Evolutionary conservation across 2,888 invertebrate species (phyloP), one percentile per base, ranked within the genome.

Genomic region (Drosophila affinis): DNA sequence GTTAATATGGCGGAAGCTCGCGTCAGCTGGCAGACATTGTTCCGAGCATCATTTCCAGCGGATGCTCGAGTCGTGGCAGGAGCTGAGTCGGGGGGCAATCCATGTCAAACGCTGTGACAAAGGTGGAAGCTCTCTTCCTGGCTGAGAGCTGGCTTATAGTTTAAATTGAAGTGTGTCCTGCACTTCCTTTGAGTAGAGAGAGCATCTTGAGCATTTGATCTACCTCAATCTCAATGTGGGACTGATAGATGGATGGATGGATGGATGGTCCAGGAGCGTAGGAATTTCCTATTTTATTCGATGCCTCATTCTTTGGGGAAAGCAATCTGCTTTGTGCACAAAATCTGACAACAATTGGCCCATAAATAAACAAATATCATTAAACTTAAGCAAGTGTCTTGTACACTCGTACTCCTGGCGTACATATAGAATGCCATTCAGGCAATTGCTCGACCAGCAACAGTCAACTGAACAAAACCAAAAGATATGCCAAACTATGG

Each of bases 51-150:
- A 71, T 76, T 80, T 80, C 78, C 86, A 62, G 55, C 74, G 75
- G 71, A 84, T 74, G 68, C 54, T 76, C 48, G 56, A n/a, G 44
- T 3, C 7, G 57, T 21, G 21, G 9, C 44, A 5, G 29, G 44
- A 17, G 55, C 32, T 44, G 29, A 29, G 29, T 9, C 29, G 29
- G 29, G 29, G 64, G 58, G 56, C 57, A 49, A 62, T 51, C 51
- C 72, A 71, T 84, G 84, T 84, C 87, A 81, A 81, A 68, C 73
- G 62, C 64, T 77, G 71, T 74, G 77, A 79, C 85, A 83, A 85
- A 84, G 87, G 87, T 84, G 81, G 71, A 67, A 62, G 32, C 68
- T 67, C 44, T 34, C 68, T 53, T 45, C 45, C 46, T 51, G 67
- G 65, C 27, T 65, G 56, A 56, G 48, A 76, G 68, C 72, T 73